Base-by-base conservation (phyloP, 1,140 invertebrate genomes). In the Atta cephalotes region DNA sequence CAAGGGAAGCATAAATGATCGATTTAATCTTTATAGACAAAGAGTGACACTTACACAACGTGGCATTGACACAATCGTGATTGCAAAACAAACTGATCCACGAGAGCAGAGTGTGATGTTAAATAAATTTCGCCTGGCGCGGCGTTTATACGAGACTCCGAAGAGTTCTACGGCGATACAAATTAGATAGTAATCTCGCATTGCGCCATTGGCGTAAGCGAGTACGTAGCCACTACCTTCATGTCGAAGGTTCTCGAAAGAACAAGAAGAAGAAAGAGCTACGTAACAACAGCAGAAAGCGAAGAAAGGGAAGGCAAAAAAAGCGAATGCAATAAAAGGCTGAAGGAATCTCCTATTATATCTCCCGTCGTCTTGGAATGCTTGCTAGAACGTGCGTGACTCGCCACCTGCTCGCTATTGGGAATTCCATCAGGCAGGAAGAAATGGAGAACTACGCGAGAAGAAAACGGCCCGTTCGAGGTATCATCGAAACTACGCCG, bases 141-240 rank as follows among this genome's bases (percentile, higher is more conserved):
- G 16, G 77, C n/a, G 71, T 90, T 91, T 88, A 63, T 86, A 62
- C 86, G 82, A 25, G n/a, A 56, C 14, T 56, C 12, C 66, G 28
- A 81, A 88, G 25, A 76, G 56, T 90, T 91, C 90, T 90, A 90
- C 66, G 89, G 78, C 56, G 82, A 86, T 84, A 86, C 89, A 90
- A 91, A 91, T 90, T 91, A 88, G 89, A 90, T 86, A 80, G 87
- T 77, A 85, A 91, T 90, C 87, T 90, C 65, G 28, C 71, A 87
- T 86, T 82, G 68, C 72, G 72, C 78, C 53, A 82, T 76, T 81
- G 86, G 76, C 81, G 87, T 74, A 53, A 71, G 39, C 62, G 39
- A 78, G 53, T 68, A 68, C 45, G 68, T 82, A 70, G 56, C 53
- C 53, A 49, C 63, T 72, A 63, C 18, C 76, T 80, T 81, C 60